Evolutionary conservation across 2,888 invertebrate genomes (phyloP).

Genomic region (Capitulum mitella): DNA sequence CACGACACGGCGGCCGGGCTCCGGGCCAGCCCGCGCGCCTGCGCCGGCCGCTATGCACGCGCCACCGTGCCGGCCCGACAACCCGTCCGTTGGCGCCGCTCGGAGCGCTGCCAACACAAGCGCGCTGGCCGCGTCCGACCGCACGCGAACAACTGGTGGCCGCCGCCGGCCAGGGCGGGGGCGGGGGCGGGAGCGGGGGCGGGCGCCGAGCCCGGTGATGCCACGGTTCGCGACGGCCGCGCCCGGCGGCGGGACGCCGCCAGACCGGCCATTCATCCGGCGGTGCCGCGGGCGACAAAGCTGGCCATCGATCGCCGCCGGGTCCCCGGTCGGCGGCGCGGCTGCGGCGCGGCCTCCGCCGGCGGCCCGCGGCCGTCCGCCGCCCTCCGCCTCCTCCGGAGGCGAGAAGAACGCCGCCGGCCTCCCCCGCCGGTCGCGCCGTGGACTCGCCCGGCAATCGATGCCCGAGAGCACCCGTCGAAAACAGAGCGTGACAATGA

Average conservation of each 20-base stretch:
- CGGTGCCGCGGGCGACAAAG: not conserved
- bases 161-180: not conserved
- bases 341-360: not conserved
- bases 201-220: not conserved
- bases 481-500: conserved; percentile 1
- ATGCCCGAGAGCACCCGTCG: not conserved
- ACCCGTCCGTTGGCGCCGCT: not conserved
- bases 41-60: not conserved
- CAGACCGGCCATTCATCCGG: not conserved
- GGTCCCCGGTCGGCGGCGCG: not conserved
- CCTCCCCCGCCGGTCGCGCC: not conserved
- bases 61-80: not conserved
- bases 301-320: not conserved
- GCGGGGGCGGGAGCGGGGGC: not conserved
- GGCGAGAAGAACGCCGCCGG: not conserved
- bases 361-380: not conserved
- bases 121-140: not conserved
- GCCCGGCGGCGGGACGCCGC: not conserved
- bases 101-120: not conserved
- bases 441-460: not conserved
- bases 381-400: not conserved
- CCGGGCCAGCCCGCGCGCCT: not conserved
- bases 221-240: not conserved
- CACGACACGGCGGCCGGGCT: too few relatives aligned
- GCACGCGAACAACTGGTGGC: not conserved